phyloP scores from a whole-genome alignment of 53 echinoderm and acorn worm genomes.

The Astropecten irregularis region DNA sequence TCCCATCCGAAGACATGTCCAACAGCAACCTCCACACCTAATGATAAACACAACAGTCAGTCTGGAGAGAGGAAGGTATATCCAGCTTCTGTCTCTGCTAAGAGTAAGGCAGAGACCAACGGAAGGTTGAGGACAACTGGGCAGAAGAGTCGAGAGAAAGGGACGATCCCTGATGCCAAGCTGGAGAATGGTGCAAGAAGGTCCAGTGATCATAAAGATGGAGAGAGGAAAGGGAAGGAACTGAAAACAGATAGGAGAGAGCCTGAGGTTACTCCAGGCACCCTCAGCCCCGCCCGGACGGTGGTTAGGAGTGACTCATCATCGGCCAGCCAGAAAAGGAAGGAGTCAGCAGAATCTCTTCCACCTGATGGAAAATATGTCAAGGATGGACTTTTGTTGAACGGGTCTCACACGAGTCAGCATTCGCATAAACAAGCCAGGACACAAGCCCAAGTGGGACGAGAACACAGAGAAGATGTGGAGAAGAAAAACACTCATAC shows the following conservation, averaged over 20 bases:
- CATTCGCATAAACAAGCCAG: not conserved
- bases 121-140: not conserved
- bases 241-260: not conserved
- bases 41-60: not conserved
- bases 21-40: not conserved
- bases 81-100: not conserved
- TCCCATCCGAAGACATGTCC: not conserved
- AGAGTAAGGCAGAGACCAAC: not conserved
- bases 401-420: too few relatives aligned
- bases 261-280: not conserved
- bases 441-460: not conserved
- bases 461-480: not conserved
- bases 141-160: not conserved
- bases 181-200: not conserved
- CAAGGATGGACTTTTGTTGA: too few relatives aligned
- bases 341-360: not conserved
- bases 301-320: not conserved
- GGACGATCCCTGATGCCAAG: not conserved
- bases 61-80: not conserved
- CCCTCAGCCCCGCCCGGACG: not conserved
- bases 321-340: slow-evolving; percentile 17
- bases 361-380: too few relatives aligned
- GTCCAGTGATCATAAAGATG: not conserved
- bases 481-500: too few relatives aligned
- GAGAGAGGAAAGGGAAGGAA: not conserved